Conservation (phyloP, 2,113 vertebrate species). For the Melanerpes aurifrons region DNA sequence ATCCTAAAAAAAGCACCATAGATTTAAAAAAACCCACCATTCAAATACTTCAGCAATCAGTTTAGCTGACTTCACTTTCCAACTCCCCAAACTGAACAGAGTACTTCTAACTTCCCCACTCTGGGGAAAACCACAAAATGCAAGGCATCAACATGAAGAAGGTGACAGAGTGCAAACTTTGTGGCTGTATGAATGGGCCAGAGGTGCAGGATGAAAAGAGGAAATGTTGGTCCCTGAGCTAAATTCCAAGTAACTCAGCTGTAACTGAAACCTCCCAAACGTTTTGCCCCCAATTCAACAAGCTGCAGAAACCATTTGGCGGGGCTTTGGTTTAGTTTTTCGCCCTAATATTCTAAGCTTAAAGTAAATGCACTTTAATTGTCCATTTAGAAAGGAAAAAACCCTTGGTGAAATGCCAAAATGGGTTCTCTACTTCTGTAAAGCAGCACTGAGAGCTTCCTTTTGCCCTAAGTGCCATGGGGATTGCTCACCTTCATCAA, state of each 20-base stretch:
- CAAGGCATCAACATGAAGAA: neutral
- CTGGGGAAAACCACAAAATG: neutral
- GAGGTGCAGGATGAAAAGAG: neutral
- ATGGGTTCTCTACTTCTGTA: neutral
- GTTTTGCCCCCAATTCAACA: neutral
- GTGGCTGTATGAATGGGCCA: neutral
- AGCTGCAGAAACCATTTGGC: neutral
- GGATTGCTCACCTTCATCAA: conserved; percentile 88
- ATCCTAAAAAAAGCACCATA: neutral
- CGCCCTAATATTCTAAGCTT: neutral
- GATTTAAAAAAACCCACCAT: neutral
- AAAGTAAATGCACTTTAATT: conserved; percentile 4
- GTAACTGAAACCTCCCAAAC: conserved; percentile 1
- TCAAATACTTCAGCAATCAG: neutral
- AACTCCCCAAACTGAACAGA: neutral
- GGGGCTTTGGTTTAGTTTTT: conserved; percentile 2
- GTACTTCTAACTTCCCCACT: neutral
- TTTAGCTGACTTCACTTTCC: neutral
- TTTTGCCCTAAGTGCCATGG: neutral
- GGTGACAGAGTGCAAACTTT: neutral
- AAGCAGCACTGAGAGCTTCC: neutral
- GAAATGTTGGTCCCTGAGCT: neutral
- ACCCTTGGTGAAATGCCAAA: neutral
- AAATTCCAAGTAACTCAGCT: neutral
- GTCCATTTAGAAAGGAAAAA: neutral